A percentile compares a stretch with the other conserved stretches of the same genome.
Conservation (phyloP, 1,140 invertebrate species). For the Megalopta genalis region DNA sequence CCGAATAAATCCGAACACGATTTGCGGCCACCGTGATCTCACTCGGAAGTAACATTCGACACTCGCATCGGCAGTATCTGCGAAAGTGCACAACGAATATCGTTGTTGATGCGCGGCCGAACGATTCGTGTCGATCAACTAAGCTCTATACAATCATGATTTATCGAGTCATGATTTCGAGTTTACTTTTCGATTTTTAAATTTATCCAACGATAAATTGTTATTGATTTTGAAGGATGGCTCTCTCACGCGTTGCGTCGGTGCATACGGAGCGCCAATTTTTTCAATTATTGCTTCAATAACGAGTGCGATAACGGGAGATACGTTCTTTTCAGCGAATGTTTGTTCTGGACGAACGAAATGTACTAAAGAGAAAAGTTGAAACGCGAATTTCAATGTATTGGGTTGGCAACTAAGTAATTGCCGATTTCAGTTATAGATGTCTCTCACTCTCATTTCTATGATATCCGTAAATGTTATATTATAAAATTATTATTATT, state of each 20-base stretch:
- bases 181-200: slow-evolving; percentile 25
- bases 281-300: background rate
- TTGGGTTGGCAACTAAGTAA: too few relatives aligned
- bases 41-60: background rate
- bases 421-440: too few relatives aligned
- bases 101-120: slow-evolving; percentile 15
- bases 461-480: too few relatives aligned
- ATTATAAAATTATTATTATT: too few relatives aligned
- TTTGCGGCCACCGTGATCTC: background rate
- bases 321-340: background rate
- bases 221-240: slow-evolving; percentile 18
- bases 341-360: background rate
- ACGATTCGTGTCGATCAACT: slow-evolving; percentile 1
- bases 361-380: background rate
- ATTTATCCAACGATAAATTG: slow-evolving; percentile 26
- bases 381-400: too few relatives aligned
- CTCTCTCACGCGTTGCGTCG: background rate
- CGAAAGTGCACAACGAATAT: slow-evolving; percentile 25
- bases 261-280: background rate
- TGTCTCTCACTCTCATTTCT: too few relatives aligned
- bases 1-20: too few relatives aligned
- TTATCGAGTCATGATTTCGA: slow-evolving; percentile 41
- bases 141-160: slow-evolving; percentile 19
- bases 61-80: background rate
- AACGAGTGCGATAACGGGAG: background rate